phyloP scores from a whole-genome alignment of 2,113 vertebrate genomes.

The Petrocephalus microphthalmus region DNA sequence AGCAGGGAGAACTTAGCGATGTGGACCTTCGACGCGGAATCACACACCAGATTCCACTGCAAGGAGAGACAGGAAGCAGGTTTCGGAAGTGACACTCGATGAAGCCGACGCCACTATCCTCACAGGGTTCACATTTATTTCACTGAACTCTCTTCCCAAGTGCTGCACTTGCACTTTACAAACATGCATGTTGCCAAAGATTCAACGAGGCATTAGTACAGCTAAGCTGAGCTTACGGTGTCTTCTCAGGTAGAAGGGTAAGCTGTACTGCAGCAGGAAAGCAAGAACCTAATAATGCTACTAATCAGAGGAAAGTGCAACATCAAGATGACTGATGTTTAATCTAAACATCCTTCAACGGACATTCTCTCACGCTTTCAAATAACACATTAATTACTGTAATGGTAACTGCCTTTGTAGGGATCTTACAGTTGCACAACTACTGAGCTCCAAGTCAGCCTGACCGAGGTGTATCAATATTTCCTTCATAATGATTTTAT shows the following conservation, averaged over 20 bases:
- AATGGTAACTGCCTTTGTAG: not conserved
- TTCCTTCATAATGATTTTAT: not conserved
- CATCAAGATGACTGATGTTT: not conserved
- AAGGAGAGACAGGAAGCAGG: conserved; percentile 36
- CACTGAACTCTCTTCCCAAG: not conserved
- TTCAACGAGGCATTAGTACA: not conserved
- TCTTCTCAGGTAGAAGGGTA: not conserved
- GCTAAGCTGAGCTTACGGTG: not conserved
- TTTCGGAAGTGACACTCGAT: not conserved
- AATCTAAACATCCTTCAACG: not conserved
- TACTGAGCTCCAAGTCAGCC: not conserved
- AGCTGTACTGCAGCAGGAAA: not conserved
- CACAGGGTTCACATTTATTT: not conserved
- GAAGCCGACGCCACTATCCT: not conserved
- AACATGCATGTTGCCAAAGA: not conserved
- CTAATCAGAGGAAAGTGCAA: not conserved
- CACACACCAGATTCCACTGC: conserved; percentile 92
- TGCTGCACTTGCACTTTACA: not conserved
- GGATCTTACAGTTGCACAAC: not conserved
- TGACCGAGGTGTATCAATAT: not conserved
- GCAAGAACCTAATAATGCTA: not conserved
- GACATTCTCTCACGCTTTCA: not conserved
- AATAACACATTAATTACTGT: not conserved
- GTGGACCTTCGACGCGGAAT: conserved; percentile 86
- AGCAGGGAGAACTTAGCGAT: conserved; percentile 94